Conservation (phyloP, 2,113 vertebrate genomes). For the Pithys albifrons region DNA sequence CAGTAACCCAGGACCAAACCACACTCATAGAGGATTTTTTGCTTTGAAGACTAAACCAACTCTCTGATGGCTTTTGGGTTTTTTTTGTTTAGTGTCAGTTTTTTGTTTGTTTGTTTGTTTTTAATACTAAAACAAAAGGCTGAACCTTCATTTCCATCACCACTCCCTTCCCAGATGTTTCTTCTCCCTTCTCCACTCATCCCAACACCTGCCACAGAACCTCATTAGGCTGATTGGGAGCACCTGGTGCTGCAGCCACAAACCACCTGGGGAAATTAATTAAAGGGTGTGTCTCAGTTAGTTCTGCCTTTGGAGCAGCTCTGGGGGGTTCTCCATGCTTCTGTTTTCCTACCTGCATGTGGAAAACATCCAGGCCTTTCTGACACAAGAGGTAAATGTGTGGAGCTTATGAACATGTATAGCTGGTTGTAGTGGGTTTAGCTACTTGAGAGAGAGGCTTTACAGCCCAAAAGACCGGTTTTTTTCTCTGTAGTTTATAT, state of each 20-base stretch:
- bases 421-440: background rate
- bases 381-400: fast-evolving
- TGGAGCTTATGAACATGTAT: background rate
- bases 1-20: background rate
- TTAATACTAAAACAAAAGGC: background rate
- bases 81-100: background rate
- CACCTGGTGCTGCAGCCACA: background rate
- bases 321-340: fast-evolving
- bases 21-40: background rate
- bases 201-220: background rate
- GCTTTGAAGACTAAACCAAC: background rate
- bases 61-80: fast-evolving
- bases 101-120: background rate
- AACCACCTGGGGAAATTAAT: background rate
- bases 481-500: too few relatives aligned
- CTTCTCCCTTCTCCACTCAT: background rate
- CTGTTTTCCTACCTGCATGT: fast-evolving
- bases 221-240: background rate
- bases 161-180: background rate
- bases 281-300: background rate
- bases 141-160: background rate
- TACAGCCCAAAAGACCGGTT: too few relatives aligned
- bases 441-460: too few relatives aligned
- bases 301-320: fast-evolving
- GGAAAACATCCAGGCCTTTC: background rate